A percentile compares a stretch with the other conserved stretches of the same genome.
These are phyloP conservation scores for Volucella inflata DNA, from an alignment of 2,888 invertebrate species.

Conservation along the genomic window DNA sequence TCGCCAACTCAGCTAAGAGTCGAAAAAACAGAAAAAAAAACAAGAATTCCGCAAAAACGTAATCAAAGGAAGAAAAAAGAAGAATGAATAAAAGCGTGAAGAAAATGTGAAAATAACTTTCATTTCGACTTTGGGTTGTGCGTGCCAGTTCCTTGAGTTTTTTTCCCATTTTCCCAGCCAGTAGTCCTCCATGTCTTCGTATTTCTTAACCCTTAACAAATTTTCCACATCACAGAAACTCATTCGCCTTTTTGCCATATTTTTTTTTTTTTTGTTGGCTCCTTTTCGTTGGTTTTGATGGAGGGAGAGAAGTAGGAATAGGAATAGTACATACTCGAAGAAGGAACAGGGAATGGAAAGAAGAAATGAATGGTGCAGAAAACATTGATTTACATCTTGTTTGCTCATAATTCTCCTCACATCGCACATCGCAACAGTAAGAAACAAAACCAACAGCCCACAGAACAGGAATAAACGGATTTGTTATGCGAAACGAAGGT, in stretches of 20 bases:
- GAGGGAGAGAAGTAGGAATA: not conserved
- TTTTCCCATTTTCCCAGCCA: slow-evolving; percentile 29
- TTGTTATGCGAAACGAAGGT: slow-evolving; percentile 52
- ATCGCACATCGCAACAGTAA: slow-evolving; percentile 14
- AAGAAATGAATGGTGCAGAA: slow-evolving; percentile 31
- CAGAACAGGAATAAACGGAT: slow-evolving; percentile 31
- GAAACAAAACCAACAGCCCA: not conserved
- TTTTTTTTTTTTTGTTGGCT: slow-evolving; percentile 1
- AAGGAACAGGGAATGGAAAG: too few relatives aligned
- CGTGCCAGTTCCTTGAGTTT: slow-evolving; percentile 29
- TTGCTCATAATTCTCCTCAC: slow-evolving; percentile 68
- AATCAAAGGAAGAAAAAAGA: slow-evolving; percentile 32
- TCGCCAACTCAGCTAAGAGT: slow-evolving; percentile 16
- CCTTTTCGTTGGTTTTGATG: not conserved
- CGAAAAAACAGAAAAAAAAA: slow-evolving; percentile 1
- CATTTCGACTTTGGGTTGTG: slow-evolving; percentile 39
- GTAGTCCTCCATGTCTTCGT: too few relatives aligned
- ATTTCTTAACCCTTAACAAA: slow-evolving; percentile 59
- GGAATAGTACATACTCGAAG: too few relatives aligned
- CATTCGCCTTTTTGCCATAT: slow-evolving; percentile 48
- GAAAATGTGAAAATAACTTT: slow-evolving; percentile 69
- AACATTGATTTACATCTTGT: slow-evolving; percentile 74
- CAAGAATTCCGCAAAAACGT: not conserved
- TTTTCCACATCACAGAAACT: slow-evolving; percentile 59
- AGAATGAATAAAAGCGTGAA: not conserved